Conservation (phyloP, 1,140 invertebrate species). For the Paralvinella palmiformis region DNA sequence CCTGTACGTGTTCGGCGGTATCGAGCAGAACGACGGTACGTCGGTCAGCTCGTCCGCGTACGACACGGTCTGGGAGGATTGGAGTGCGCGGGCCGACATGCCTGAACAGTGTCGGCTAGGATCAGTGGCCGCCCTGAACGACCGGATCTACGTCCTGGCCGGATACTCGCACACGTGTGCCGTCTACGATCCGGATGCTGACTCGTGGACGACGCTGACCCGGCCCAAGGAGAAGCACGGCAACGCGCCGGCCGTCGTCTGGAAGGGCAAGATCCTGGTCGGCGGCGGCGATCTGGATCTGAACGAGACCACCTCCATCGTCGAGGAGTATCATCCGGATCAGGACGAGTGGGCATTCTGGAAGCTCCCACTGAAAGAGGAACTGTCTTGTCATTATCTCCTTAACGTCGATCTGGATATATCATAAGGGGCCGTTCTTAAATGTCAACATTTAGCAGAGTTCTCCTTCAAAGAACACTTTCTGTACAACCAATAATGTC, state of each 20-base stretch:
- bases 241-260: conserved; percentile 7
- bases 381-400: no score
- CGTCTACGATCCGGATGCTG: background rate
- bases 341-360: background rate
- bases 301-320: background rate
- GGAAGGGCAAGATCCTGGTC: background rate
- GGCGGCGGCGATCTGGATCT: background rate
- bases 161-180: background rate
- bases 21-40: background rate
- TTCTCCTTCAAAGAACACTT: no score
- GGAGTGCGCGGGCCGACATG: background rate
- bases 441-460: no score
- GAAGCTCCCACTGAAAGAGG: no score
- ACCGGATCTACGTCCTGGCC: background rate
- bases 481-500: no score
- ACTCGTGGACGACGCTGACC: background rate
- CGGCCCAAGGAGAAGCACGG: background rate
- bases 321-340: background rate
- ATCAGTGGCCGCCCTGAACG: background rate
- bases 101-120: background rate
- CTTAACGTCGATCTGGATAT: no score
- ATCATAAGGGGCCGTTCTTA: no score
- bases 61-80: background rate
- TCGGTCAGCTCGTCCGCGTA: background rate
- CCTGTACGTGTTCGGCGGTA: conserved; percentile 1